Evolutionary conservation across 2,113 vertebrate species (phyloP).

Genomic region (Amazona vittata): DNA sequence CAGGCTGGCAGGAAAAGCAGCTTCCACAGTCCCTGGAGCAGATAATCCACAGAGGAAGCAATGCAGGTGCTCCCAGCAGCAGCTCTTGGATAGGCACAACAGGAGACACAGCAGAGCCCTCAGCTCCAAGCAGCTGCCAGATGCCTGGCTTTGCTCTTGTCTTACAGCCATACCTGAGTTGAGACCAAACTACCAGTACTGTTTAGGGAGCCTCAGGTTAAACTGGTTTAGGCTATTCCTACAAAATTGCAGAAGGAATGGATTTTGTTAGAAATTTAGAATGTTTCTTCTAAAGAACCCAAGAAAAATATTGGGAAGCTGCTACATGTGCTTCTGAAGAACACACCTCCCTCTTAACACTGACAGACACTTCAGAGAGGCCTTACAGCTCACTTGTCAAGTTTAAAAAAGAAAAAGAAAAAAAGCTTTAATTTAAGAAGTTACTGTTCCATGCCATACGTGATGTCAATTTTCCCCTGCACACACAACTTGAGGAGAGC

Average conservation of each 20-base stretch:
- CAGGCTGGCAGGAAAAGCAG: neutral
- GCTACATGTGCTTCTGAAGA: neutral
- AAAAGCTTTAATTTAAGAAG: neutral
- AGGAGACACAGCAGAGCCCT: neutral
- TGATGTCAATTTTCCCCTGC: neutral
- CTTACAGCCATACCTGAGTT: neutral
- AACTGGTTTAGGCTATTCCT: neutral
- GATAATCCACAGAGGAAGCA: rapidly evolving
- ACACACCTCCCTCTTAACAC: neutral
- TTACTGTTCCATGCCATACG: rapidly evolving
- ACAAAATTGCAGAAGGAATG: neutral
- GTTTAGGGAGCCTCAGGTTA: neutral
- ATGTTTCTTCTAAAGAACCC: neutral
- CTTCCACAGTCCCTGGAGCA: neutral
- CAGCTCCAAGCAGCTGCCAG: rapidly evolving
- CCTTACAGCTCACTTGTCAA: neutral
- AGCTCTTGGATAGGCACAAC: neutral
- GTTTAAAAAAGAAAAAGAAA: neutral
- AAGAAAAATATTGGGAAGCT: neutral
- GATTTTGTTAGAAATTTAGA: neutral
- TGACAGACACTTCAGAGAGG: neutral
- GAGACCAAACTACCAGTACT: neutral
- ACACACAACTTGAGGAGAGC: neutral
- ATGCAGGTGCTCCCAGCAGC: neutral
- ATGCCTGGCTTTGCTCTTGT: rapidly evolving